These are phyloP conservation scores for Rambutsinella grinnellia DNA, from an alignment of 2,888 invertebrate genomes.

Conservation along the genomic window DNA sequence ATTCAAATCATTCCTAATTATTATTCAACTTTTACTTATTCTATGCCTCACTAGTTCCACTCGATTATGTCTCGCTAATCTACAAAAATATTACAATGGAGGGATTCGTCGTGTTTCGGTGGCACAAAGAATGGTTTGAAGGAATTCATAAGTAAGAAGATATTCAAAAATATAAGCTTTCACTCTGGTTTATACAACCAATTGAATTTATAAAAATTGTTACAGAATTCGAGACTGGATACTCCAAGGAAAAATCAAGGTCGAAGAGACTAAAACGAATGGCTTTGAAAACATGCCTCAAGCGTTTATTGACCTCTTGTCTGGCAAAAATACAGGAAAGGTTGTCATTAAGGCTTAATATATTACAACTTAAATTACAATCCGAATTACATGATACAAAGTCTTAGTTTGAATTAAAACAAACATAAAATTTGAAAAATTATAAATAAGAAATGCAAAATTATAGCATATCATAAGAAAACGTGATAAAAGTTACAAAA, in stretches of 20 bases:
- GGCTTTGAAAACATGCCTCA: slow-evolving; percentile 82
- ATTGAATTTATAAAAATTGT: neutral
- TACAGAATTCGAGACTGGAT: slow-evolving; percentile 61
- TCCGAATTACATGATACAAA: too few relatives aligned
- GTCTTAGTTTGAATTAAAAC: too few relatives aligned
- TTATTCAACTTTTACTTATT: neutral
- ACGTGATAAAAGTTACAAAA: too few relatives aligned
- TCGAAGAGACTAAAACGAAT: slow-evolving; percentile 77
- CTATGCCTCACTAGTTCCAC: slow-evolving; percentile 65
- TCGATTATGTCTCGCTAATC: slow-evolving; percentile 74
- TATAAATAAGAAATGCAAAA: too few relatives aligned
- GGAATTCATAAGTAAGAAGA: slow-evolving; percentile 70
- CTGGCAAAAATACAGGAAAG: slow-evolving; percentile 80
- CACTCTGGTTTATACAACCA: neutral
- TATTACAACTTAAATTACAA: too few relatives aligned
- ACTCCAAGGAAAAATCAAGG: slow-evolving; percentile 76
- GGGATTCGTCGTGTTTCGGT: slow-evolving; percentile 75
- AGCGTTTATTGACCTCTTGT: slow-evolving; percentile 77
- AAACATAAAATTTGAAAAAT: too few relatives aligned
- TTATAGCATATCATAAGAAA: too few relatives aligned
- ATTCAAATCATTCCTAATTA: neutral
- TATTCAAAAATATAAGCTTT: neutral
- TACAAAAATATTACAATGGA: slow-evolving; percentile 75
- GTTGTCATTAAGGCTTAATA: slow-evolving; percentile 77
- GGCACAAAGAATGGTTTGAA: slow-evolving; percentile 75